Percentiles rank a stretch among this genome's conserved stretches.
These are phyloP conservation scores for Picus viridis DNA, from an alignment of 2,797 vertebrate species.

Conservation along the genomic window DNA sequence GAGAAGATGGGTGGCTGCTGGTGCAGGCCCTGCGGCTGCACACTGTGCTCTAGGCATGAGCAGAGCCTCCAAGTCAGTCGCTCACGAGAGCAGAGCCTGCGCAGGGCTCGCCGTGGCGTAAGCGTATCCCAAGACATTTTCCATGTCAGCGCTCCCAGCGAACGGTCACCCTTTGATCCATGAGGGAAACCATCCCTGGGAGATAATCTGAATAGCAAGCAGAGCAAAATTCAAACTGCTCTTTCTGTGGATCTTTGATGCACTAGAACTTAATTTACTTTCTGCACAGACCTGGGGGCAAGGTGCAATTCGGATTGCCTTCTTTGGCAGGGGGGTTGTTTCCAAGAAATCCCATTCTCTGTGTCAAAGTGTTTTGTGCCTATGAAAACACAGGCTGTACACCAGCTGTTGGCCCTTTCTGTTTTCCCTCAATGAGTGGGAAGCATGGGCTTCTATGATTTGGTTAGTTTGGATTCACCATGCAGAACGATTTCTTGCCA, in stretches of 20 bases:
- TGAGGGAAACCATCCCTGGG: not conserved
- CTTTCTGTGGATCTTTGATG: constrained; percentile 48
- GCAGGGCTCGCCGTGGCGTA: accelerated
- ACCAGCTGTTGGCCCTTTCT: not conserved
- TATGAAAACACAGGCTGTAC: not conserved
- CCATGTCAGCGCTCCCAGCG: constrained; percentile 10
- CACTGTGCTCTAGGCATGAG: not conserved
- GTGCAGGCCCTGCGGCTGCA: not conserved
- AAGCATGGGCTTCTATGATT: not conserved
- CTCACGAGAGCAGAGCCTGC: not conserved
- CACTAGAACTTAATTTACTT: constrained; percentile 49
- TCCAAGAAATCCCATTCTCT: constrained; percentile 36
- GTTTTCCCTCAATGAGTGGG: not conserved
- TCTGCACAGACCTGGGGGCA: constrained; percentile 19
- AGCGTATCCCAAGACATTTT: not conserved
- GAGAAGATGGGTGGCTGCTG: not conserved
- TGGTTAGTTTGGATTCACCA: not conserved
- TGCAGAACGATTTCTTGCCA: not conserved
- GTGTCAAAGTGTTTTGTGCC: not conserved
- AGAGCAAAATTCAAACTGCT: constrained; percentile 32
- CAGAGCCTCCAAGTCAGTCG: not conserved
- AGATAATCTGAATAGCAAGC: constrained; percentile 57
- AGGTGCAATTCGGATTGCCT: constrained; percentile 10
- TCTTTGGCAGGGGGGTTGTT: too few species aligned
- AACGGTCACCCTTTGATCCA: constrained; percentile 45